Evolutionary conservation across 2,113 vertebrate species (phyloP), one percentile per base, ranked within the genome.

Genomic region (Setophaga petechia): DNA sequence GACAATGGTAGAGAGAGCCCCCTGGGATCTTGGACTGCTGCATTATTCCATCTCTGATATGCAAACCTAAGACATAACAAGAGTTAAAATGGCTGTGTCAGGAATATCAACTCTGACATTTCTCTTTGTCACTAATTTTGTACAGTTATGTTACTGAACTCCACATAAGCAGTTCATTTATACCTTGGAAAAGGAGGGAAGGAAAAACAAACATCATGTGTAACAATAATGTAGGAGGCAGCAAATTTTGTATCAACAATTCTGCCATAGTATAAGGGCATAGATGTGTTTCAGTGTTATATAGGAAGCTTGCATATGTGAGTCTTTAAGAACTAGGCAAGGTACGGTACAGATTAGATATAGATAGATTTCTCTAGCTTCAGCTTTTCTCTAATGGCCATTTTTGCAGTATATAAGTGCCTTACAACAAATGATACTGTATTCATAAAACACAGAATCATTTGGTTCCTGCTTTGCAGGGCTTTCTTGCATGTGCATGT

Each of bases 81-180:
- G 79, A 73, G 61, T 95, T 96, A 94, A 94, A 95, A 96, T 92
- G 89, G 75, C 87, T 94, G 79, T 65, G 80, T 93, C 90, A 92
- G 81, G 85, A 91, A 92, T 84, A 91, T 95, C 52, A 67, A 33
- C 68, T 77, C 84, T 93, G 86, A 96, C 90, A 87, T 59, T 97
- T 96, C 89, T 93, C 93, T 97, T 95, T 94, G 94, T 92, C 93
- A 92, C 77, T 97, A 95, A 93, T 96, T 96, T 95, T 75, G 93
- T 94, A 73, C 80, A 66, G 85, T 93, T 92, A 94, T 44, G 59
- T 80, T 89, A 86, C 84, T 65, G 84, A 94, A 90, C 76, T 90
- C 87, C 68, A 89, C 58, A 54, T 87, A 94, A 95, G 73, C 90
- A 66, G 61, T 74, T 90, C 92, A 75, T 95, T 95, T 95, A 90